Evolutionary conservation across 2,888 invertebrate species (phyloP).

Genomic region (Tuberolachnus salignus): DNA sequence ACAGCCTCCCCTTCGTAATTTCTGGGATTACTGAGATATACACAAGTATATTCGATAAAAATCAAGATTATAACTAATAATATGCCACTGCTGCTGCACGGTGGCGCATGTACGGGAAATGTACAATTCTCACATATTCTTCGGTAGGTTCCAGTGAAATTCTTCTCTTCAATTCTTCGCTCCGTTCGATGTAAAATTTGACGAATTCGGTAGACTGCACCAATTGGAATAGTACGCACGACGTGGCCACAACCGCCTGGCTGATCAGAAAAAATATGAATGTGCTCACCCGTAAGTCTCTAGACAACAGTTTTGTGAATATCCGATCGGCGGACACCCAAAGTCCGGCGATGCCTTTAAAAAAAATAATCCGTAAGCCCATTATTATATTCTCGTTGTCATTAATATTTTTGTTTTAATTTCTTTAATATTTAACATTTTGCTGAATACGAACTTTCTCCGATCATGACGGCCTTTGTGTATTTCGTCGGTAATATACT

Average conservation of each 20-base stretch:
- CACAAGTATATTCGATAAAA: too few species aligned
- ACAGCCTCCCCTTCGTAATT: too few species aligned
- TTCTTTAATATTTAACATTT: background rate
- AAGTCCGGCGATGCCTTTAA: slow-evolving; percentile 81
- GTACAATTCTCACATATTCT: slow-evolving; percentile 64
- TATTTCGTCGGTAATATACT: slow-evolving; percentile 88
- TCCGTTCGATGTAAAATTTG: slow-evolving; percentile 78
- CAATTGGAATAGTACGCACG: slow-evolving; percentile 78
- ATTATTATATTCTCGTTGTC: slow-evolving; percentile 1
- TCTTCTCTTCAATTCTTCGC: slow-evolving; percentile 73
- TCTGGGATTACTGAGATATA: too few species aligned
- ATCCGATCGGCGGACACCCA: slow-evolving; percentile 85
- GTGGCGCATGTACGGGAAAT: too few species aligned
- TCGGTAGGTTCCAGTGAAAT: slow-evolving; percentile 85
- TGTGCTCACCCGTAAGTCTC: slow-evolving; percentile 80
- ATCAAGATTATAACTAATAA: too few species aligned
- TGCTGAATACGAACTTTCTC: slow-evolving; percentile 75
- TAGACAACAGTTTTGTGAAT: slow-evolving; percentile 78
- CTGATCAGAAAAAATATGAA: slow-evolving; percentile 85
- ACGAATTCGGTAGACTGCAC: slow-evolving; percentile 82
- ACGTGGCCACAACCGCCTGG: slow-evolving; percentile 75
- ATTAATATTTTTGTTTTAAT: background rate
- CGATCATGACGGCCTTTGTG: slow-evolving; percentile 93
- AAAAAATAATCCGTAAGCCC: slow-evolving; percentile 60
- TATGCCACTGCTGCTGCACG: too few species aligned